A percentile compares a stretch with the other conserved stretches of the same genome.
Conservation (phyloP, 2,888 invertebrate species). For the Aricia artaxerxes region DNA sequence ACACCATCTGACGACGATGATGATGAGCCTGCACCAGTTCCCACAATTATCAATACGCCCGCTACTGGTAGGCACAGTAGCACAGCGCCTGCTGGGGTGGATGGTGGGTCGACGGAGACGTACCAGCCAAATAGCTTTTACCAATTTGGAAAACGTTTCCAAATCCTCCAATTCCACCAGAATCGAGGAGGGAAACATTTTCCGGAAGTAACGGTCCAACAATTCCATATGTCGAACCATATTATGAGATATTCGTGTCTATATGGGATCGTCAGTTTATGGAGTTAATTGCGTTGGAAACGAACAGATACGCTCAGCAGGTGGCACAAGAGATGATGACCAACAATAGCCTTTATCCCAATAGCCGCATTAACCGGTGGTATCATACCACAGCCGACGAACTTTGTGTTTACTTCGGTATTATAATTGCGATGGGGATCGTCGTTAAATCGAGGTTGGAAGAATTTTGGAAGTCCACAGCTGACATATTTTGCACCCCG, state of each 20-base stretch:
- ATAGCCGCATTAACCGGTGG: no score
- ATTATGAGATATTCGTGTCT: neutral
- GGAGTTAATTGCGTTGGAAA: neutral
- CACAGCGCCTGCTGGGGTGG: neutral
- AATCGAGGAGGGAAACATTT: conserved; percentile 16
- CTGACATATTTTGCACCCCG: no score
- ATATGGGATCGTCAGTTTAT: conserved; percentile 21
- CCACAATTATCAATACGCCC: neutral
- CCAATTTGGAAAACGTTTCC: neutral
- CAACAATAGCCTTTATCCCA: no score
- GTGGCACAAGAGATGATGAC: neutral
- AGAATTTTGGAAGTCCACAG: no score
- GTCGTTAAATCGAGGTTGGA: no score
- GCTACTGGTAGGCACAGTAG: neutral
- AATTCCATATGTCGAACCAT: neutral
- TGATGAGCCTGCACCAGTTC: neutral
- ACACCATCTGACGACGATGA: neutral
- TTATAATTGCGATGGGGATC: no score
- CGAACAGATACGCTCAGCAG: neutral
- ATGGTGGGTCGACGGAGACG: no score
- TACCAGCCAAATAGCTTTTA: neutral
- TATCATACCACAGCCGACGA: no score
- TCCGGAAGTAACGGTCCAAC: neutral
- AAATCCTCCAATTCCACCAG: neutral
- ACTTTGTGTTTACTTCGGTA: no score